Evolutionary conservation across 2,888 invertebrate species (phyloP).

Genomic region (Aleiodes testaceus): DNA sequence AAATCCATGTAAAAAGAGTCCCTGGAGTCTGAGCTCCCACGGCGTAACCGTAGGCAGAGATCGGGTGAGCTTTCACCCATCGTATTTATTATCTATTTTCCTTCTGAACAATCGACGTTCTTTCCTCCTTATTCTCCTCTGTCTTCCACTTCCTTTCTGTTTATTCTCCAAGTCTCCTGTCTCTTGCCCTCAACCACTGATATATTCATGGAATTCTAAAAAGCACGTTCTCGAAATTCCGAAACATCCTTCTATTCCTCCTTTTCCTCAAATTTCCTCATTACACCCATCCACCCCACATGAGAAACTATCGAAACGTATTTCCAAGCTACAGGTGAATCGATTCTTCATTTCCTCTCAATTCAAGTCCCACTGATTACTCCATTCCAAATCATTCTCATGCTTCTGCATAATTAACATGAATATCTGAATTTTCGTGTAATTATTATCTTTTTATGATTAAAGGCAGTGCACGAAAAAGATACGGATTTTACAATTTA

Average conservation of each 20-base stretch:
- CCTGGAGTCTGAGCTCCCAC: conserved; percentile 89
- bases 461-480: too few relatives aligned
- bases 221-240: conserved; percentile 54
- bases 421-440: neutral
- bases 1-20: conserved; percentile 94
- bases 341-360: conserved; percentile 14
- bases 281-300: conserved; percentile 17
- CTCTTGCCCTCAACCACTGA: conserved; percentile 58
- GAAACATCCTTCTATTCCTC: conserved; percentile 34
- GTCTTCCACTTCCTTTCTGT: conserved; percentile 32
- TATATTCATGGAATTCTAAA: conserved; percentile 65
- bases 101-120: conserved; percentile 26
- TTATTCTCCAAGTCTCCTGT: conserved; percentile 49
- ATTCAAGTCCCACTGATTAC: conserved; percentile 13
- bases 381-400: neutral
- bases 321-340: conserved; percentile 27
- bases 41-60: conserved; percentile 87
- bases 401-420: neutral
- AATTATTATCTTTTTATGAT: too few relatives aligned
- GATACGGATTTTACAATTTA: too few relatives aligned
- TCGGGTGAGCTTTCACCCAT: conserved; percentile 89
- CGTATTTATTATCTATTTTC: conserved; percentile 58
- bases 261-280: conserved; percentile 27
- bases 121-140: conserved; percentile 21
- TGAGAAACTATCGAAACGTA: neutral